A percentile compares a stretch with the other conserved stretches of the same genome.
Conservation (phyloP, 2,797 vertebrate genomes). For the Pangasius djambal region DNA sequence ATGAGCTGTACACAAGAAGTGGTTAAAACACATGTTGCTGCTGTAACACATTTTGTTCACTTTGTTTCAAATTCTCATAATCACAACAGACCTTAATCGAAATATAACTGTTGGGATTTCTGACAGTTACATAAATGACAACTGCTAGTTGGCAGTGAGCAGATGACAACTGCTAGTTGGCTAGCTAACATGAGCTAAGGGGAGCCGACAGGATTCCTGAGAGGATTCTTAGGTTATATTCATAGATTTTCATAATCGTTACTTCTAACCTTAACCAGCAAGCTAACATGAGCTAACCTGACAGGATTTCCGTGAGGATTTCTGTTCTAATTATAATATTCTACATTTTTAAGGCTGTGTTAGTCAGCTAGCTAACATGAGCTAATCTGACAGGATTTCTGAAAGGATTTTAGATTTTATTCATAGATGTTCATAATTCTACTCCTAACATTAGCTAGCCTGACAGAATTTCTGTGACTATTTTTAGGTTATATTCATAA, state of each 20-base stretch:
- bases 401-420: too few relatives aligned
- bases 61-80: neutral
- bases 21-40: neutral
- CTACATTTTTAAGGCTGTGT: neutral
- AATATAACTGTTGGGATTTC: neutral
- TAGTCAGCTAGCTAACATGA: too few relatives aligned
- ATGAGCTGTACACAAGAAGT: neutral
- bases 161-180: neutral
- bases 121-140: neutral
- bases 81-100: neutral
- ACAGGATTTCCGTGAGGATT: neutral
- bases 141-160: neutral
- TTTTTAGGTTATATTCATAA: neutral
- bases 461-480: neutral
- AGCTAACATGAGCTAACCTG: neutral
- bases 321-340: neutral
- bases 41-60: neutral
- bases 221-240: neutral
- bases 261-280: neutral
- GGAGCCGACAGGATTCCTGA: neutral
- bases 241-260: neutral
- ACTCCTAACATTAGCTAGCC: neutral
- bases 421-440: too few relatives aligned
- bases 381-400: too few relatives aligned
- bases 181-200: neutral